These are phyloP conservation scores for Tillus elongatus DNA, from an alignment of 2,888 invertebrate genomes.

Conservation along the genomic window DNA sequence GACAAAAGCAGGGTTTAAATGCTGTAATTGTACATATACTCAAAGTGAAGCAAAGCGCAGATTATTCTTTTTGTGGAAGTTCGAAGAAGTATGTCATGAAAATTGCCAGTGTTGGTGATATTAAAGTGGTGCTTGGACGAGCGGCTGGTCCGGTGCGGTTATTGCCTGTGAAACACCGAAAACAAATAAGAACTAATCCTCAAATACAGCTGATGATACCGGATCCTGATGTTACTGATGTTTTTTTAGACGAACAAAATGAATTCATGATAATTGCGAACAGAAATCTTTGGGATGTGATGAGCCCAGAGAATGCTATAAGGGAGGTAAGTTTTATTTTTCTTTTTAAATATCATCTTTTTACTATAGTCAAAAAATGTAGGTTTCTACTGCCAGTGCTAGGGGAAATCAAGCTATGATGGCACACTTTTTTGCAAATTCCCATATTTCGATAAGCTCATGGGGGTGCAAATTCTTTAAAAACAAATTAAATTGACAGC, in stretches of 20 bases:
- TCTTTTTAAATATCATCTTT: not conserved
- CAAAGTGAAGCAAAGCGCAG: slow-evolving; percentile 48
- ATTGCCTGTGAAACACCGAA: slow-evolving; percentile 51
- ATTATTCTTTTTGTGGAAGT: slow-evolving; percentile 53
- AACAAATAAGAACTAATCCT: slow-evolving; percentile 57
- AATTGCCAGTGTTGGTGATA: slow-evolving; percentile 68
- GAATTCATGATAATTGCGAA: slow-evolving; percentile 77
- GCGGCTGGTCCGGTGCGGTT: slow-evolving; percentile 58
- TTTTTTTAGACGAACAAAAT: slow-evolving; percentile 69
- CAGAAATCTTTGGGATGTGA: slow-evolving; percentile 74
- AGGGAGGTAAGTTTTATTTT: slow-evolving; percentile 57
- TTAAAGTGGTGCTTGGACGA: slow-evolving; percentile 61
- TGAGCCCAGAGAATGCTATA: slow-evolving; percentile 74
- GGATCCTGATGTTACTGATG: slow-evolving; percentile 69
- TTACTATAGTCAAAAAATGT: no score
- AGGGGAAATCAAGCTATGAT: no score
- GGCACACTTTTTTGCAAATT: no score
- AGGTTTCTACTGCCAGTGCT: no score
- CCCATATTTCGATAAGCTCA: no score
- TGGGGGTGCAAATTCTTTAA: no score
- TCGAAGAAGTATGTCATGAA: slow-evolving; percentile 58
- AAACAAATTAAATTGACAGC: no score
- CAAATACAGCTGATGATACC: slow-evolving; percentile 60
- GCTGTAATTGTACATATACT: slow-evolving; percentile 66
- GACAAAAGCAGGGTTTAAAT: slow-evolving; percentile 64